Conservation (phyloP, 2,888 invertebrate genomes). For the Lithosia quadra region DNA sequence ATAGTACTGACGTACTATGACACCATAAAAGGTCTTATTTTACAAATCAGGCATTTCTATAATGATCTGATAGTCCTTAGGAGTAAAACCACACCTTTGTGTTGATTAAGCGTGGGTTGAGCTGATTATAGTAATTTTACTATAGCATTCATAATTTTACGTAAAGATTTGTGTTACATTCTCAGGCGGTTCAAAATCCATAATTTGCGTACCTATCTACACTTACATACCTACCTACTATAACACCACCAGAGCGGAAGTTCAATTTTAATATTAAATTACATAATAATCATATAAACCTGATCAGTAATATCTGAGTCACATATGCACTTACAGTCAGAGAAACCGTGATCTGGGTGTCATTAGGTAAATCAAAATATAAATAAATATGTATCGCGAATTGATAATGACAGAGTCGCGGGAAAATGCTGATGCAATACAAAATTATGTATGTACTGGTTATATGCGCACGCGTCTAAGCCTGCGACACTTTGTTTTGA, state of each 20-base stretch:
- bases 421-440: not conserved
- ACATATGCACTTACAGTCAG: not conserved
- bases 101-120: constrained; percentile 1
- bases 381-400: not conserved
- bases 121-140: constrained; percentile 2
- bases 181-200: not conserved
- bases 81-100: not conserved
- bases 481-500: constrained; percentile 18
- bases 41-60: not conserved
- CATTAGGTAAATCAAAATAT: not conserved
- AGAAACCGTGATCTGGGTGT: not conserved
- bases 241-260: not conserved
- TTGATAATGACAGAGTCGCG: constrained; percentile 2
- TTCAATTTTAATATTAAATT: not conserved
- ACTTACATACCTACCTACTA: not conserved
- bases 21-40: not conserved
- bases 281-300: not conserved
- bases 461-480: constrained; percentile 24
- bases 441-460: constrained; percentile 25
- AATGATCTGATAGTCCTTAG: not conserved
- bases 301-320: not conserved
- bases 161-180: not conserved
- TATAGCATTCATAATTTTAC: not conserved
- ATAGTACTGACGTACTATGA: not conserved
- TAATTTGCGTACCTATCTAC: no score